Conservation (phyloP, 2,113 vertebrate species). For the Hucho hucho region DNA sequence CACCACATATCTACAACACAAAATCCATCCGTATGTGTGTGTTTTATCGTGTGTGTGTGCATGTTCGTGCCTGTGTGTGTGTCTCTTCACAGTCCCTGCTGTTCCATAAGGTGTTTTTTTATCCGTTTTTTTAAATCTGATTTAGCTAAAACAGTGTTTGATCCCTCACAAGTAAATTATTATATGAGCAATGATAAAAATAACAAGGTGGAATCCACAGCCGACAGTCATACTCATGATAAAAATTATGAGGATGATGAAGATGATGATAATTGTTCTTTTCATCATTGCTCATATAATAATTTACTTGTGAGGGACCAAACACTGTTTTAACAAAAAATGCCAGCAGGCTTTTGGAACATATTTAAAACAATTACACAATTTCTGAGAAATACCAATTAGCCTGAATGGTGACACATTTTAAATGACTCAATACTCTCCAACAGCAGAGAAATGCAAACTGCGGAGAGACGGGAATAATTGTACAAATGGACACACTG, state of each 20-base stretch:
- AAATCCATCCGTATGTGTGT: neutral
- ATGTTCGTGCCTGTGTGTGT: neutral
- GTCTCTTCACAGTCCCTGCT: neutral
- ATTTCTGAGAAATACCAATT: neutral
- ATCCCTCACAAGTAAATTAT: neutral
- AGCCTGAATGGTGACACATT: neutral
- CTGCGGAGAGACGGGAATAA: neutral
- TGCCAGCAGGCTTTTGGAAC: no score
- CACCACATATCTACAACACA: neutral
- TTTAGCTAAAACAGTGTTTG: no score
- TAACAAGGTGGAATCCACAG: neutral
- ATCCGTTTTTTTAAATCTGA: conserved; percentile 28
- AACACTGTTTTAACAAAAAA: no score
- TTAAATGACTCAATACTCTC: neutral
- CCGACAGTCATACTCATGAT: neutral
- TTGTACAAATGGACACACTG: neutral
- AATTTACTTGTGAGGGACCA: no score
- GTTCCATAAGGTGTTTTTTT: no score
- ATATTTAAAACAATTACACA: no score
- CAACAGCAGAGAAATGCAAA: neutral
- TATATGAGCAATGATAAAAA: neutral
- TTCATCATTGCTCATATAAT: no score
- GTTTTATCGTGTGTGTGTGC: no score
- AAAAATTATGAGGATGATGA: neutral
- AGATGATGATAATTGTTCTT: neutral